Evolutionary conservation across 2,113 vertebrate genomes (phyloP).

Genomic region (Strix uralensis): DNA sequence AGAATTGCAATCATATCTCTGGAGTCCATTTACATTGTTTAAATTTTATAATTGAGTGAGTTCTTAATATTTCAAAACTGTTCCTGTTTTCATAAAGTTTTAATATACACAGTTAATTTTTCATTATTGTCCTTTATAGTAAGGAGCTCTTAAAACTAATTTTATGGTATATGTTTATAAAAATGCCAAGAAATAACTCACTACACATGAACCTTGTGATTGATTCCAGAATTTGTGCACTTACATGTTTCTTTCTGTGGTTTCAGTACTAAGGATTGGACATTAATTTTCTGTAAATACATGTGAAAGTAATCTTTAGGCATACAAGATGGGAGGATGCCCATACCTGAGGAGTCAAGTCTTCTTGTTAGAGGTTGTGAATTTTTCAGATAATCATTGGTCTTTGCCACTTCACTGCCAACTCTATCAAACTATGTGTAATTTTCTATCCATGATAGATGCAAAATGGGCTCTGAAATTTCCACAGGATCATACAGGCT

Average conservation of each 20-base stretch:
- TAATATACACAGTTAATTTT: neutral
- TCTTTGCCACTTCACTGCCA: constrained; percentile 3
- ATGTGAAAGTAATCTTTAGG: neutral
- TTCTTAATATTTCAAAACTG: constrained; percentile 26
- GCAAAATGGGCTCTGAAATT: neutral
- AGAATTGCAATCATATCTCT: neutral
- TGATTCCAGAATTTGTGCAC: neutral
- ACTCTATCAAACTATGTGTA: neutral
- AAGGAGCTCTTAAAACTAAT: neutral
- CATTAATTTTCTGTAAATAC: neutral
- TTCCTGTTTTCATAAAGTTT: constrained; percentile 12
- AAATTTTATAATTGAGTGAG: constrained; percentile 15
- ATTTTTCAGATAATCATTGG: constrained; percentile 16
- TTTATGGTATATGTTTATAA: neutral
- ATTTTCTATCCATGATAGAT: neutral
- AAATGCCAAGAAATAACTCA: neutral
- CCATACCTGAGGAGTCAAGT: neutral
- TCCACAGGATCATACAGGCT: neutral
- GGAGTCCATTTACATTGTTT: neutral
- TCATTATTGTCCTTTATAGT: neutral
- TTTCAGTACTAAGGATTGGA: neutral
- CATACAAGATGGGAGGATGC: neutral
- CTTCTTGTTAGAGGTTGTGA: neutral
- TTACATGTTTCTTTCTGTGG: neutral
- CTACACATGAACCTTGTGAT: accelerated